Conservation (phyloP, 1,140 invertebrate species). For the Macrobrachium nipponense region DNA sequence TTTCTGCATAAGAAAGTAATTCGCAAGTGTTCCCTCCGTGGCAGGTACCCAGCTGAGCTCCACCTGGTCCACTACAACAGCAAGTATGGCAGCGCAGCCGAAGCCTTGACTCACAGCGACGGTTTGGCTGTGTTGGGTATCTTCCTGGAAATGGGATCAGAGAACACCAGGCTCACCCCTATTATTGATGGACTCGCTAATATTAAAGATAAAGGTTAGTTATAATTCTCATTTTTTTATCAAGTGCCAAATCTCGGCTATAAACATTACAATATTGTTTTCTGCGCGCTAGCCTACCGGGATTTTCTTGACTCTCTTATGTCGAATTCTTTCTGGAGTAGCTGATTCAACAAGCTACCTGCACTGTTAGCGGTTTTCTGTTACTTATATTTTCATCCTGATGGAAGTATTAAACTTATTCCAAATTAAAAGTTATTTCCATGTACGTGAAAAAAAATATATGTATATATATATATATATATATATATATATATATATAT, state of each 20-base stretch:
- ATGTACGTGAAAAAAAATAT: not conserved
- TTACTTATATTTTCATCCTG: too few species aligned
- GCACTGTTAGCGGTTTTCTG: too few species aligned
- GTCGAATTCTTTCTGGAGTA: too few species aligned
- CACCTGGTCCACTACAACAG: conserved; percentile 84
- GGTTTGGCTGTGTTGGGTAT: conserved; percentile 83
- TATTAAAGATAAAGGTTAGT: not conserved
- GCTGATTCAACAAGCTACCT: too few species aligned
- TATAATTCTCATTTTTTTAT: not conserved
- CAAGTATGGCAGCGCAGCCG: conserved; percentile 77
- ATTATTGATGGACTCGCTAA: conserved; percentile 9
- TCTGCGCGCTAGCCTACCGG: too few species aligned
- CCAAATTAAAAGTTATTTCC: too few species aligned
- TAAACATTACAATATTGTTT: too few species aligned
- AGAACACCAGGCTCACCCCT: not conserved
- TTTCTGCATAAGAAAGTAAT: not conserved
- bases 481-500: conserved; percentile 3
- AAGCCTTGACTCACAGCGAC: conserved; percentile 79
- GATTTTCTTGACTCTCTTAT: too few species aligned
- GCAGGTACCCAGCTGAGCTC: conserved; percentile 79
- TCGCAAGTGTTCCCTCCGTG: too few species aligned
- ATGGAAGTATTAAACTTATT: too few species aligned
- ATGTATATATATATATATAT: not conserved
- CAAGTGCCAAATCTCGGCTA: not conserved
- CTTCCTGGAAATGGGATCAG: conserved; percentile 74